Evolutionary conservation across 2,797 vertebrate species (phyloP).

Genomic region (Danio tinwini): DNA sequence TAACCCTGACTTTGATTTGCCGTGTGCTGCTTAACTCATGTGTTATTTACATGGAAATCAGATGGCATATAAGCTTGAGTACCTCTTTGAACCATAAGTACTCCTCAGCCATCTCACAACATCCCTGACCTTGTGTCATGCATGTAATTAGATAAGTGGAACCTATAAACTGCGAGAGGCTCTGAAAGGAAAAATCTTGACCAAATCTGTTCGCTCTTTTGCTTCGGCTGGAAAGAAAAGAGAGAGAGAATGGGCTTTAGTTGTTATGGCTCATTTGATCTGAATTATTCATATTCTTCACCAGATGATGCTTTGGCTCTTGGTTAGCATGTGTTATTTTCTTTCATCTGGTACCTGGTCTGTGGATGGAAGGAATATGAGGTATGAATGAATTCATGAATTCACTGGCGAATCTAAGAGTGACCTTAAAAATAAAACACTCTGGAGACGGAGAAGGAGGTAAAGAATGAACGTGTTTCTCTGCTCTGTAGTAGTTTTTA

Average conservation of each 20-base stretch:
- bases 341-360: slow-evolving; percentile 57
- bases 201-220: slow-evolving; percentile 21
- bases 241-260: slow-evolving; percentile 41
- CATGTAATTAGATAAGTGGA: slow-evolving; percentile 60
- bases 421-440: slow-evolving; percentile 47
- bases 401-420: slow-evolving; percentile 20
- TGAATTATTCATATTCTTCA: slow-evolving; percentile 60
- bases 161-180: slow-evolving; percentile 49
- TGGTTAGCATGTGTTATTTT: slow-evolving; percentile 47
- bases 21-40: background rate
- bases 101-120: slow-evolving; percentile 51
- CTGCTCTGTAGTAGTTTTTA: slow-evolving; percentile 22
- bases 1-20: slow-evolving; percentile 36
- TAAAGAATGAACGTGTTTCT: slow-evolving; percentile 15
- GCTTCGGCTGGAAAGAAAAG: slow-evolving; percentile 21
- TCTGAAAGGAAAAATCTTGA: slow-evolving; percentile 40
- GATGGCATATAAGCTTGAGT: slow-evolving; percentile 49
- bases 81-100: slow-evolving; percentile 47
- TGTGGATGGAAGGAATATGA: slow-evolving; percentile 34
- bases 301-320: slow-evolving; percentile 49
- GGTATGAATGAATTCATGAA: slow-evolving; percentile 47
- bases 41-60: slow-evolving; percentile 56
- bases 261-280: slow-evolving; percentile 43
- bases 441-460: slow-evolving; percentile 24
- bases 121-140: slow-evolving; percentile 51